These are phyloP conservation scores for Drosophila fulvimacula DNA, from an alignment of 2,888 invertebrate genomes.

Conservation along the genomic window DNA sequence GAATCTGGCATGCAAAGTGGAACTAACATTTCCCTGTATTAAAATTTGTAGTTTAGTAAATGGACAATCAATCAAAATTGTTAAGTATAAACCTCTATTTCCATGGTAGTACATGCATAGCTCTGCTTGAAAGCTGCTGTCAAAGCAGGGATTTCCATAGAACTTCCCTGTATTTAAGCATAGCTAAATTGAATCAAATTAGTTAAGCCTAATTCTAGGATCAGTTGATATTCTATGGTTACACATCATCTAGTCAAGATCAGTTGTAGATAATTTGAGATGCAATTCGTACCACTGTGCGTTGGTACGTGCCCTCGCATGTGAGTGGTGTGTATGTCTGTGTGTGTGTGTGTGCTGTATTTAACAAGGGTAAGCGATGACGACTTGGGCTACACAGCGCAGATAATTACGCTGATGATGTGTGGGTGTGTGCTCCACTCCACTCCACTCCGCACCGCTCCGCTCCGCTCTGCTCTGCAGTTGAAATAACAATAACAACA, in stretches of 20 bases:
- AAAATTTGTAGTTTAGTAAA: too few species aligned
- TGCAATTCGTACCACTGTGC: slow-evolving; percentile 44
- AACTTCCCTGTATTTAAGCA: neutral
- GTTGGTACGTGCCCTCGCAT: slow-evolving; percentile 21
- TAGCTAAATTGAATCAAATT: neutral
- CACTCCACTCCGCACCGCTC: neutral
- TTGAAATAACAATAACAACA: slow-evolving; percentile 21
- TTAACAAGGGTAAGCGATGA: slow-evolving; percentile 62
- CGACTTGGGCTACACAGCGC: slow-evolving; percentile 39
- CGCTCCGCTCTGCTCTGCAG: slow-evolving; percentile 32
- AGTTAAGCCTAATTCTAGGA: neutral
- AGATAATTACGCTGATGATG: slow-evolving; percentile 52
- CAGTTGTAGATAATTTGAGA: neutral
- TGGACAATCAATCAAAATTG: neutral
- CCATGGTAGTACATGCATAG: too few species aligned
- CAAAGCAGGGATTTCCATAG: neutral
- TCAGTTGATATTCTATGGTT: neutral
- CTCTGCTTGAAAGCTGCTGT: neutral
- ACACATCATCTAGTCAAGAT: neutral
- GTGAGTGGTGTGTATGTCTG: neutral
- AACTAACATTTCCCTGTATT: too few species aligned
- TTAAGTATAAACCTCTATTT: neutral
- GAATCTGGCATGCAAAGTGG: too few species aligned
- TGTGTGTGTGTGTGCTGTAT: slow-evolving; percentile 17
- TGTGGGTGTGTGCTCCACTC: slow-evolving; percentile 42